Evolutionary conservation across 2,888 invertebrate species (phyloP).

Genomic region (Scaptomyza caliginosa): DNA sequence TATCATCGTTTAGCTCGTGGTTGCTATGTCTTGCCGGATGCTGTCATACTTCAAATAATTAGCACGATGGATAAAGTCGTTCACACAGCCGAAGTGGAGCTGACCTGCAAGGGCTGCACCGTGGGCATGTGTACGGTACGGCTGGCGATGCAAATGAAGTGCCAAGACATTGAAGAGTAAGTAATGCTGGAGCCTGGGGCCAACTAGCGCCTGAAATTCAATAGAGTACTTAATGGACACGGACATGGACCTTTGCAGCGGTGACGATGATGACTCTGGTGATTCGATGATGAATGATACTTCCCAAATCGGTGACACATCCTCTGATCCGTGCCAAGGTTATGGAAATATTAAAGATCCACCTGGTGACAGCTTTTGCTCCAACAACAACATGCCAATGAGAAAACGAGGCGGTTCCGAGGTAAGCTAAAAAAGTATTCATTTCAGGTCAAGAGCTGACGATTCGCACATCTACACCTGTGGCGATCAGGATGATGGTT

Average conservation of each 20-base stretch:
- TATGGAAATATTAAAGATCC: constrained; percentile 21
- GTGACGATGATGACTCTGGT: constrained; percentile 2
- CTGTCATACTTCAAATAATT: constrained; percentile 33
- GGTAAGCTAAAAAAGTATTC: constrained; percentile 22
- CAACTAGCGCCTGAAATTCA: constrained; percentile 41
- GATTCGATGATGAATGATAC: constrained; percentile 1
- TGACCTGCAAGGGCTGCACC: constrained; percentile 62
- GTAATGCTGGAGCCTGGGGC: constrained; percentile 49
- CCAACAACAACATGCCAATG: not conserved
- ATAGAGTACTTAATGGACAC: constrained; percentile 46
- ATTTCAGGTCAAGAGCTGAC: not conserved
- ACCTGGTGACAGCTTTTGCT: not conserved
- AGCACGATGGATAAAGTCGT: constrained; percentile 27
- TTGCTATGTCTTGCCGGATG: constrained; percentile 47
- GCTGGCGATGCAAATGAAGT: constrained; percentile 44
- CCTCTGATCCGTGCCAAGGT: constrained; percentile 58
- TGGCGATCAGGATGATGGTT: not conserved
- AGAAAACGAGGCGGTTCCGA: constrained; percentile 8
- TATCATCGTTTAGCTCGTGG: constrained; percentile 41
- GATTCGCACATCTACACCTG: constrained; percentile 32
- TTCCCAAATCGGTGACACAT: constrained; percentile 1
- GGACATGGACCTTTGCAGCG: constrained; percentile 51
- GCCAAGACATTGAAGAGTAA: constrained; percentile 53
- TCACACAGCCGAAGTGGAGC: constrained; percentile 59
- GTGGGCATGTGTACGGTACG: constrained; percentile 52